These are phyloP conservation scores for Heliothis virescens DNA, from an alignment of 1,140 invertebrate species.

Conservation along the genomic window DNA sequence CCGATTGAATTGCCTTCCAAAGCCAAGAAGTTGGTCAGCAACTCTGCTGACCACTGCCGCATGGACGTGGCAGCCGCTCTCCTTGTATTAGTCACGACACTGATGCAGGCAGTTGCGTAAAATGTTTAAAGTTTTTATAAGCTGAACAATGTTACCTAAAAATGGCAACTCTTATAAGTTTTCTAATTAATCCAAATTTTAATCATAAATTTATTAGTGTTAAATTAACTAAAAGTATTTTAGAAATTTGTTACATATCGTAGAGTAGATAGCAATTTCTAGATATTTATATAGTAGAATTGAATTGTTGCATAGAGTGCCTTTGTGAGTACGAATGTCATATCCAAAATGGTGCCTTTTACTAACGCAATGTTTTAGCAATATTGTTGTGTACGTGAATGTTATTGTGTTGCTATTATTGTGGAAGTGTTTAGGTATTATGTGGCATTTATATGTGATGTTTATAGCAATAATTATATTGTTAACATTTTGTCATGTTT, in stretches of 20 bases:
- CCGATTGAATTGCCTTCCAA: conserved; percentile 84
- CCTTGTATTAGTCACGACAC: neutral
- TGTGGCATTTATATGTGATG: neutral
- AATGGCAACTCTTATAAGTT: neutral
- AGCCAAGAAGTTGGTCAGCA: conserved; percentile 45
- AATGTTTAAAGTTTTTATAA: conserved; percentile 1
- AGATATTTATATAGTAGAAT: neutral
- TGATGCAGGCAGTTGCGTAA: conserved; percentile 4
- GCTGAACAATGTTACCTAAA: neutral
- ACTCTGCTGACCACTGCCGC: conserved; percentile 5
- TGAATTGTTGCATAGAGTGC: conserved; percentile 37
- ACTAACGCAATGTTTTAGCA: conserved; percentile 4
- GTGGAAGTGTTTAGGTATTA: neutral
- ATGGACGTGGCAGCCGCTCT: neutral
- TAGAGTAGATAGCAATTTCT: conserved; percentile 37
- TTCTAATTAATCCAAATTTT: conserved; percentile 3
- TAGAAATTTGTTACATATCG: neutral
- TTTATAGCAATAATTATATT: too few species aligned
- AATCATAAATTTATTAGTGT: conserved; percentile 1
- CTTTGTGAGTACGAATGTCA: conserved; percentile 44
- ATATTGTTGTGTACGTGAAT: neutral
- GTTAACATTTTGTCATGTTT: too few species aligned
- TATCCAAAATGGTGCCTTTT: conserved; percentile 45
- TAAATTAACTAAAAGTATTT: neutral
- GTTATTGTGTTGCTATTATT: neutral